These are phyloP conservation scores for Corydoras maculifer DNA, from an alignment of 2,113 vertebrate species.

Conservation along the genomic window DNA sequence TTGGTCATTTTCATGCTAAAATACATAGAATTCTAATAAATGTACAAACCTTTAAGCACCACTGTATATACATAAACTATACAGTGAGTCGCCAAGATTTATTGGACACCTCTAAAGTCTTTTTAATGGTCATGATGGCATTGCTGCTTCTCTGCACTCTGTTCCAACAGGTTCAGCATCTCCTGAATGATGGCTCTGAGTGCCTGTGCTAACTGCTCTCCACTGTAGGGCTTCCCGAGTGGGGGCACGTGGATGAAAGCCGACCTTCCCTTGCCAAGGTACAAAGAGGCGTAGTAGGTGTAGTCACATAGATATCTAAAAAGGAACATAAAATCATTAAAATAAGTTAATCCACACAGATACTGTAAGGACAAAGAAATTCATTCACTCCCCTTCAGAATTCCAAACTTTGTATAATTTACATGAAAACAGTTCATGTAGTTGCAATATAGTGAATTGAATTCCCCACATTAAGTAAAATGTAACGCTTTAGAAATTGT, in stretches of 20 bases:
- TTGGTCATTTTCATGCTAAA: too few relatives aligned
- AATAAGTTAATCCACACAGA: too few relatives aligned
- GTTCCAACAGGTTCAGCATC: slow-evolving; percentile 74
- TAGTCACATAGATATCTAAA: slow-evolving; percentile 91
- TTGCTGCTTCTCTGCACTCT: slow-evolving; percentile 63
- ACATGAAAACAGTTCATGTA: too few relatives aligned
- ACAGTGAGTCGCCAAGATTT: not conserved
- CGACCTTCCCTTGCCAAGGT: slow-evolving; percentile 71
- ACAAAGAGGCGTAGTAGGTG: slow-evolving; percentile 87
- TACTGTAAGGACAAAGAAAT: too few relatives aligned
- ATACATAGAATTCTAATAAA: too few relatives aligned
- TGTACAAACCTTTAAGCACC: too few relatives aligned
- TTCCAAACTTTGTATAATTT: too few relatives aligned
- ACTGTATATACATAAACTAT: slow-evolving; percentile 5
- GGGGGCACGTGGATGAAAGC: slow-evolving; percentile 90
- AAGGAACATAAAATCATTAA: not conserved
- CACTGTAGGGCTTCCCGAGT: slow-evolving; percentile 77
- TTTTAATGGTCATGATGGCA: slow-evolving; percentile 72
- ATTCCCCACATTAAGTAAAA: too few relatives aligned
- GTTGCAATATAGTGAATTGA: too few relatives aligned
- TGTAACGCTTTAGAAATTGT: too few relatives aligned
- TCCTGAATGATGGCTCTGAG: slow-evolving; percentile 75
- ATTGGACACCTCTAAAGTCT: slow-evolving; percentile 17
- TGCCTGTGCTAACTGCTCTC: slow-evolving; percentile 74
- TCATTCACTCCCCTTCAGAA: too few relatives aligned